Base-by-base conservation (phyloP, 2,797 vertebrate genomes). In the Hoplostethus mediterraneus region DNA sequence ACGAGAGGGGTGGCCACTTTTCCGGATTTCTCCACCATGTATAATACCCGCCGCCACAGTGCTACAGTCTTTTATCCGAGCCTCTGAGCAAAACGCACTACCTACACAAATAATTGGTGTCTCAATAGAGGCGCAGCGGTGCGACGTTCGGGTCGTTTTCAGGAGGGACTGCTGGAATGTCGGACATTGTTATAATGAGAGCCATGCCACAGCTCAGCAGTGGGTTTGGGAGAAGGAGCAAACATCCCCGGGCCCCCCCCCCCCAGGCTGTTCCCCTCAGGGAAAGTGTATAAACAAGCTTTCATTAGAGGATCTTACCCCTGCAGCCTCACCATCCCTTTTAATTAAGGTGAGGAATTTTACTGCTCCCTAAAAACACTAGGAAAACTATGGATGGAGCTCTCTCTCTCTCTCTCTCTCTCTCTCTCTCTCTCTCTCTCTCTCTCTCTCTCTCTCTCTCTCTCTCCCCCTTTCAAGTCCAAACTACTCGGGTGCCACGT, bases 101-200 rank as follows among this genome's bases (percentile, higher is more conserved):
- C 54, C 65, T 60, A 61, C 54, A 63, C 78, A 86, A 75, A 89
- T 90, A 86, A 88, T 90, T 91, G 65, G 64, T 61, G 12, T 73
- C 70, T 60, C 81, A 75, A 31, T 57, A 84, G 77, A 85, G 77
- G 82, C 79, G 71, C 72, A 73, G 53, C 36, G 63, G 73, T 57
- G 36, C 83, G 88, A 85, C 88, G 73, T 59, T n/a, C n/a, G 61
- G 57, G 73, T 83, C 83, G 49, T 80, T 89, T 89, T 89, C 78
- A 92, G 87, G 84, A 83, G 68, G 65, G 81, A 83, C 82, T 82
- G 70, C 52, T 83, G 89, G 89, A 91, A 91, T 90, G 85, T 86
- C 73, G 77, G 77, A 87, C 77, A 76, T 81, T 82, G 84, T 85
- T 89, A 79, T 91, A 90, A 90, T 87, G 72, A 89, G 86, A 85